Percentiles rank a stretch among this genome's conserved stretches.
Conservation (phyloP, 2,888 invertebrate species). For the Teleiodes luculella region DNA sequence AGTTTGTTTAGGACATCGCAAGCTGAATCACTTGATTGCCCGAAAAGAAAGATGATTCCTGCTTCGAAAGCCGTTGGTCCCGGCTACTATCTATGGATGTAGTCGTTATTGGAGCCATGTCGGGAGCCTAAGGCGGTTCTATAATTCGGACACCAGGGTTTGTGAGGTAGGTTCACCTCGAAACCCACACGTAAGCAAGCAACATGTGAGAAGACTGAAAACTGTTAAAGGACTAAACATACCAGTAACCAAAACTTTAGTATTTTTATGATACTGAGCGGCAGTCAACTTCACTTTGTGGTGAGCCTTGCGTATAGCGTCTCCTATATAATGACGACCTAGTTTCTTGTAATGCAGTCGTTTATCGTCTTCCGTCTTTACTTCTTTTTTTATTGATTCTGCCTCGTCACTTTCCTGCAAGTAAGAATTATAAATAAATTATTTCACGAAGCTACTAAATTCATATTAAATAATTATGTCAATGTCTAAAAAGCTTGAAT, state of each 20-base stretch:
- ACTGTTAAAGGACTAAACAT: slow-evolving; percentile 8
- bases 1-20: no score
- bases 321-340: slow-evolving; percentile 85
- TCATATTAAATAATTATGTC: not conserved
- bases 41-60: no score
- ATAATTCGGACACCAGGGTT: no score
- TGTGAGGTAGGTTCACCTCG: no score
- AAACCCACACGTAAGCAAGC: no score
- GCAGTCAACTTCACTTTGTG: slow-evolving; percentile 84
- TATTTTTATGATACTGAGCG: slow-evolving; percentile 88
- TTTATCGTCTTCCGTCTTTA: slow-evolving; percentile 27
- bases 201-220: no score
- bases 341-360: slow-evolving; percentile 83
- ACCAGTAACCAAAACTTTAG: slow-evolving; percentile 89
- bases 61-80: no score
- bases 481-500: no score
- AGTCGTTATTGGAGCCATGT: no score
- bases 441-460: not conserved
- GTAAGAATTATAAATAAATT: not conserved
- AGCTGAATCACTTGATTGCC: no score
- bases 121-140: no score
- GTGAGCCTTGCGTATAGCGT: slow-evolving; percentile 82
- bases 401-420: slow-evolving; percentile 60
- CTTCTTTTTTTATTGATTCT: slow-evolving; percentile 29
- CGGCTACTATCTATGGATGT: no score